phyloP scores from a whole-genome alignment of 2,888 invertebrate species.

The Nineta flava region DNA sequence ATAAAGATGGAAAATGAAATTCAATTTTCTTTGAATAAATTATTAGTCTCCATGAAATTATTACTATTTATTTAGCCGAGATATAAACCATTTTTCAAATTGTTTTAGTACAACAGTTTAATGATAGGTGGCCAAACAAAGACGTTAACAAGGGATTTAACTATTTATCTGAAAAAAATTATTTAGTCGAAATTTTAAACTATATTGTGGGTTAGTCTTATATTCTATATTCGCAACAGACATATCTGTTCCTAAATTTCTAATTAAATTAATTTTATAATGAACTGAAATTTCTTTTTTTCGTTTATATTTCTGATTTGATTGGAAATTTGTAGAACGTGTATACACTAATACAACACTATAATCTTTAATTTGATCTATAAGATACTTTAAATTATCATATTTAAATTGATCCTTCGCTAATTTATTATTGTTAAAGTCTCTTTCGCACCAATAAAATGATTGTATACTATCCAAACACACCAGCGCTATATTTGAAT shows the following conservation, averaged over 20 bases:
- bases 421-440: slow-evolving; percentile 7
- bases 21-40: slow-evolving; percentile 1
- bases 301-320: not conserved
- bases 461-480: slow-evolving; percentile 33
- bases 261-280: too few species aligned
- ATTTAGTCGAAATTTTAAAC: too few species aligned
- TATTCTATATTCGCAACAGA: too few species aligned
- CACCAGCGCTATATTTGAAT: slow-evolving; percentile 27
- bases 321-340: slow-evolving; percentile 1
- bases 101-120: too few species aligned
- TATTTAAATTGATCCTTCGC: slow-evolving; percentile 1
- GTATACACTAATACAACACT: slow-evolving; percentile 3
- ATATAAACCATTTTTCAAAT: too few species aligned
- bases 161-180: too few species aligned
- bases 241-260: too few species aligned
- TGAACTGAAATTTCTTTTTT: not conserved
- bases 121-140: too few species aligned
- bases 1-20: slow-evolving; percentile 3
- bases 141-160: too few species aligned
- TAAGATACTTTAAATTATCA: not conserved
- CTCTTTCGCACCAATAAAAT: slow-evolving; percentile 29
- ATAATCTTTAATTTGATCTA: slow-evolving; percentile 1
- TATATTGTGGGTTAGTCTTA: too few species aligned
- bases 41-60: not conserved
- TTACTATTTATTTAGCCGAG: not conserved